Evolutionary conservation across 2,797 vertebrate genomes (phyloP), one percentile per base, ranked within the genome.

Genomic region (Thaleichthys pacificus): DNA sequence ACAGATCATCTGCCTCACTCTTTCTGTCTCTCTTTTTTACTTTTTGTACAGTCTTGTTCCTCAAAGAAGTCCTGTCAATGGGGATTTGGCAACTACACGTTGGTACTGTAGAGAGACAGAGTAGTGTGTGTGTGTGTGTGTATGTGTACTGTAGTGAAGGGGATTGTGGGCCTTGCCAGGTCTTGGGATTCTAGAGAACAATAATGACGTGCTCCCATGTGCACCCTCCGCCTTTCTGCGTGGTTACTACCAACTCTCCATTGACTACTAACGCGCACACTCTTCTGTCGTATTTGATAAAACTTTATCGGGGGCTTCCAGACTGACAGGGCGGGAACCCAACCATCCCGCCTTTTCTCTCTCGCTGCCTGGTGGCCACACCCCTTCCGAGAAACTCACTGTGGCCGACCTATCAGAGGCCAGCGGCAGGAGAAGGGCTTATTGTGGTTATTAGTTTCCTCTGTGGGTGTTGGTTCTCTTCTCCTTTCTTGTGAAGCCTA

Each of bases 301-400:
- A 80, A 56, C 26, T 12, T 82, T 86, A 85, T 88, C 86, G 28
- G 64, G 63, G 56, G 19, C 35, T 24, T 1, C 22, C 83, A 85
- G 80, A 56, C 66, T 56, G 19, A 42, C 54, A 61, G 61, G 70
- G 77, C 77, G 19, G 28, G 76, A 22, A 24, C 24, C 7, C 21
- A 3, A 65, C 32, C 38, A 14, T n/a, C 61, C 42, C 28, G 6
- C 58, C 61, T 47, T 15, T 69, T 47, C 24, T 12, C 24, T 12
- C 47, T 62, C 5, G 11, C 12, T 3, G 26, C 21, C 3, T 49
- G 5, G 5, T 35, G 19, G 62, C 28, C 74, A 77, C 12, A 60
- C 80, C 85, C 38, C 81, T 85, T 88, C 86, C 81, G 68, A 85
- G 86, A 88, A 88, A 38, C 51, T 19, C 3, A 15, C 65, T 61